Conservation (phyloP, 2,797 vertebrate genomes). For the Smutsia temminckii region DNA sequence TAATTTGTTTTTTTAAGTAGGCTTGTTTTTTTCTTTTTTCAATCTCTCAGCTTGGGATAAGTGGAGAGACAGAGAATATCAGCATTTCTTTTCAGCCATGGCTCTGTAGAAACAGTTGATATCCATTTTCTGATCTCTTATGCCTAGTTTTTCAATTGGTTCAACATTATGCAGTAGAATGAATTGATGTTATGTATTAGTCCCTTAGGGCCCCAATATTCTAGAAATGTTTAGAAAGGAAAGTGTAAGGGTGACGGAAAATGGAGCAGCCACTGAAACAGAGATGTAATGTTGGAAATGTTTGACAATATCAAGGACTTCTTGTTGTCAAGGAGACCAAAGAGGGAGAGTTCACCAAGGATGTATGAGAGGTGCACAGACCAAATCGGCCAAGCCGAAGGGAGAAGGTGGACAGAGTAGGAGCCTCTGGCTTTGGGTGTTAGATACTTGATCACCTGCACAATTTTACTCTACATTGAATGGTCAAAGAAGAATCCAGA, state of each 20-base stretch:
- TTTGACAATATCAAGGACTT: background rate
- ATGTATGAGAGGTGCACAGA: background rate
- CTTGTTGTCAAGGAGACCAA: background rate
- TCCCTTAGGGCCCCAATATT: background rate
- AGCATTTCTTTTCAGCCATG: background rate
- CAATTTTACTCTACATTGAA: background rate
- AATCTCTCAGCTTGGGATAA: background rate
- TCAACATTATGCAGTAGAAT: background rate
- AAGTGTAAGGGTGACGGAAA: background rate
- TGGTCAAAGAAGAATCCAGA: background rate
- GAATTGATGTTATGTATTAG: background rate
- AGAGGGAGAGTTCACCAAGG: background rate
- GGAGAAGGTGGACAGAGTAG: background rate
- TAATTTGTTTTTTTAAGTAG: background rate
- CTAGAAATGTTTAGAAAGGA: background rate
- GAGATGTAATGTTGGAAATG: background rate
- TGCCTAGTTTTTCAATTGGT: background rate
- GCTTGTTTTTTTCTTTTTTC: background rate
- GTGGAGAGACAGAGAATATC: background rate
- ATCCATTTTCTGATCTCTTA: background rate
- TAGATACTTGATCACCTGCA: background rate
- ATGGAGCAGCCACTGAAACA: background rate
- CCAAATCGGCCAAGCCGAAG: background rate
- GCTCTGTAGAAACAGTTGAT: background rate
- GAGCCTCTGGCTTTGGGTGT: background rate